Percentiles rank a stretch among this genome's conserved stretches.
These are phyloP conservation scores for Scomber scombrus DNA, from an alignment of 2,113 vertebrate species.

Conservation along the genomic window DNA sequence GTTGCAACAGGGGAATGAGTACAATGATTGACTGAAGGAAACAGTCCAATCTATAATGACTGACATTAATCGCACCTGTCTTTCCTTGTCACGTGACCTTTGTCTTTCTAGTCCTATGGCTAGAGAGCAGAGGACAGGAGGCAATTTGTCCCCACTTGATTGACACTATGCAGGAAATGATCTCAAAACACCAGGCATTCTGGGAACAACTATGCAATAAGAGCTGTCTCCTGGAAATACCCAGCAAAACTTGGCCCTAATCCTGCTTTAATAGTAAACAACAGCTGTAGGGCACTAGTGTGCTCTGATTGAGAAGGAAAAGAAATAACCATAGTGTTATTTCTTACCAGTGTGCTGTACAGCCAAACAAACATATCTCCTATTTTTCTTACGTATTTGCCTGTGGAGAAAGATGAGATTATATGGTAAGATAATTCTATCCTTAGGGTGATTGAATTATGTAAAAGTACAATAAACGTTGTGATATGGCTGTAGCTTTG, in stretches of 20 bases:
- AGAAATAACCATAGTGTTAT: constrained; percentile 11
- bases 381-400: not conserved
- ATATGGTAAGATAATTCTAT: not conserved
- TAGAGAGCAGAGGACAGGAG: constrained; percentile 22
- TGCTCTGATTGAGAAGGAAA: constrained; percentile 51
- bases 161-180: constrained; percentile 34
- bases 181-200: constrained; percentile 43
- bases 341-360: constrained; percentile 8
- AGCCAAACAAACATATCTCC: constrained; percentile 7
- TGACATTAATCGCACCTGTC: not conserved
- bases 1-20: not conserved
- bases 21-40: not conserved
- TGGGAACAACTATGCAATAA: constrained; percentile 51
- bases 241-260: constrained; percentile 60
- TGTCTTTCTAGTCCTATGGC: constrained; percentile 10
- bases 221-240: constrained; percentile 44
- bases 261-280: constrained; percentile 73
- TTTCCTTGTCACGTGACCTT: not conserved
- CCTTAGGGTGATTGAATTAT: constrained; percentile 10
- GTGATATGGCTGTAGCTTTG: not conserved
- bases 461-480: not conserved
- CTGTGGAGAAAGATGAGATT: constrained; percentile 15
- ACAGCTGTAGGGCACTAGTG: constrained; percentile 63
- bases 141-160: not conserved
- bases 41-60: not conserved